Evolutionary conservation across 2,113 vertebrate species (phyloP).

Genomic region (Ailurus styani): DNA sequence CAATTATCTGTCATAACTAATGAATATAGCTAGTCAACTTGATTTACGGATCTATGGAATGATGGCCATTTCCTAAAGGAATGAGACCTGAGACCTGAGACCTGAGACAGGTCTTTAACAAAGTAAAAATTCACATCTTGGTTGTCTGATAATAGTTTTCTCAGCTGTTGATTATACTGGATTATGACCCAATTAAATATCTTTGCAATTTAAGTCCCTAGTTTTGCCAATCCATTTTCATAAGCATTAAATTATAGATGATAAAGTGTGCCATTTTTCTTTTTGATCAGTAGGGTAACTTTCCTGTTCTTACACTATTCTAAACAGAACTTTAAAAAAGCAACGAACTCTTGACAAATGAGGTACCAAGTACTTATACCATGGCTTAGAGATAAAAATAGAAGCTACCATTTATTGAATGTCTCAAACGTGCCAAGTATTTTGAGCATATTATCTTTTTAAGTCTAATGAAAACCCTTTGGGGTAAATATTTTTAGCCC

Average conservation of each 20-base stretch:
- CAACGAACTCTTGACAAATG: neutral
- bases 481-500: neutral
- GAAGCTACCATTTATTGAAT: neutral
- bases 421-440: neutral
- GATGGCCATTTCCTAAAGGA: neutral
- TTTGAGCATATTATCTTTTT: neutral
- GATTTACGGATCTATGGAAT: neutral
- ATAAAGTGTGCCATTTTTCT: neutral
- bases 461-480: neutral
- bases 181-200: neutral
- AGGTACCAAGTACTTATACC: neutral
- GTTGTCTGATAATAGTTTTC: neutral
- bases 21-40: neutral
- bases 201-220: neutral
- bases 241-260: neutral
- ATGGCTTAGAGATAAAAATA: neutral
- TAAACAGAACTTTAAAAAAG: neutral
- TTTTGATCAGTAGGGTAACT: neutral
- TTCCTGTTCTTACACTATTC: neutral
- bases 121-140: neutral
- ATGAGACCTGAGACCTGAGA: neutral
- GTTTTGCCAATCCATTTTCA: neutral
- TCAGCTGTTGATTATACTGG: neutral
- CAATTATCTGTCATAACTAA: neutral
- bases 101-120: neutral